phyloP scores from a whole-genome alignment of 2,888 invertebrate genomes.

The Sisyra terminalis region DNA sequence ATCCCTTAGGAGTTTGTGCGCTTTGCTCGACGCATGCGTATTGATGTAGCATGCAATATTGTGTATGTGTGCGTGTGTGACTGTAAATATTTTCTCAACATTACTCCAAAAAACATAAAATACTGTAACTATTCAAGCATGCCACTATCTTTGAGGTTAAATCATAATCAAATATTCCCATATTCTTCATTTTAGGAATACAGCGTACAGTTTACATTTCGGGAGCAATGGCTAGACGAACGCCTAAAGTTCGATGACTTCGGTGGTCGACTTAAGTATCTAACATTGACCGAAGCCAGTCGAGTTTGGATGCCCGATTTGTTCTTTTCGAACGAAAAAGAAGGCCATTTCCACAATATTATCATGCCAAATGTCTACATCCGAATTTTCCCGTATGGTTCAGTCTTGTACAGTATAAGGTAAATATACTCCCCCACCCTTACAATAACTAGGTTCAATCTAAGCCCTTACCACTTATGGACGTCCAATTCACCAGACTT shows the following conservation, averaged over 20 bases:
- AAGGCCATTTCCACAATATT: conserved; percentile 93
- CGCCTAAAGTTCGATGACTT: conserved; percentile 78
- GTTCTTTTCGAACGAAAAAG: conserved; percentile 96
- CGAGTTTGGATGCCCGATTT: conserved; percentile 98
- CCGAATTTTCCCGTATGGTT: conserved; percentile 87
- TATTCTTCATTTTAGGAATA: conserved; percentile 64
- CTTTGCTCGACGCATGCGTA: conserved; percentile 12
- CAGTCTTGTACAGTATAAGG: conserved; percentile 90
- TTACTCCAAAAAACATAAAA: no score
- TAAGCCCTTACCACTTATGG: background rate
- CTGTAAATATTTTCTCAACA: background rate
- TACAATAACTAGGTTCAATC: background rate
- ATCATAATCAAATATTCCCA: no score
- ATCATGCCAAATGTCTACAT: conserved; percentile 97
- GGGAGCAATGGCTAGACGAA: conserved; percentile 94
- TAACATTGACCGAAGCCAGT: conserved; percentile 85
- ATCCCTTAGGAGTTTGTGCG: conserved; percentile 5
- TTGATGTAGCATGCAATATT: conserved; percentile 10
- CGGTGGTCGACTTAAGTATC: conserved; percentile 75
- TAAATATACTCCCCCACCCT: conserved; percentile 26
- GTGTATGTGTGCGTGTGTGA: conserved; percentile 6
- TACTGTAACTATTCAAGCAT: no score
- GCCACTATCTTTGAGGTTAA: no score
- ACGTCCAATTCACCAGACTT: background rate
- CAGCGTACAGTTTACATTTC: conserved; percentile 92